A percentile compares a stretch with the other conserved stretches of the same genome.
Conservation (phyloP, 2,113 vertebrate species). For the Thalassarche chlororhynchos region DNA sequence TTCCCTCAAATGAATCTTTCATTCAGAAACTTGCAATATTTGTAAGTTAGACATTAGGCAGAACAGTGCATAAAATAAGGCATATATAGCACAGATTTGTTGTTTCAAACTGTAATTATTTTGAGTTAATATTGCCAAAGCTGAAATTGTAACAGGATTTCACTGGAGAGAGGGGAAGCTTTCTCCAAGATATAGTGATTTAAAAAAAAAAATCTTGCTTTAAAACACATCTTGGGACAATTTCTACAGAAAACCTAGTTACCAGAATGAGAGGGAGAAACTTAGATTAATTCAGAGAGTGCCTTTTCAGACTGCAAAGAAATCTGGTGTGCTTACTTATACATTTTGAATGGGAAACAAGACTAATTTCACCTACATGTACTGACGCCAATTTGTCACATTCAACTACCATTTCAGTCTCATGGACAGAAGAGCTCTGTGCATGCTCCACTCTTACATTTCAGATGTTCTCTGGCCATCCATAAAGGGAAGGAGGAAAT, state of each 20-base stretch:
- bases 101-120: background rate
- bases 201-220: background rate
- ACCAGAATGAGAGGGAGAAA: background rate
- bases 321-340: background rate
- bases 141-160: background rate
- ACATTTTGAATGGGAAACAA: background rate
- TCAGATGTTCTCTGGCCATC: background rate
- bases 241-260: background rate
- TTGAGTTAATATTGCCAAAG: background rate
- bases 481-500: background rate
- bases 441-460: background rate
- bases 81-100: background rate
- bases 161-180: background rate
- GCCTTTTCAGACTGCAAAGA: background rate
- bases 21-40: background rate
- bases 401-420: background rate
- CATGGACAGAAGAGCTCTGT: background rate
- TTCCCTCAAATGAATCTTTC: background rate
- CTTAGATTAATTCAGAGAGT: background rate
- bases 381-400: background rate
- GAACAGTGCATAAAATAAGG: background rate
- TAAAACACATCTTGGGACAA: background rate
- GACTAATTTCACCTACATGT: background rate
- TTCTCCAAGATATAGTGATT: background rate
- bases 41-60: background rate